Conservation (phyloP, 2,113 vertebrate species). For the Phylloscopus trochilus region DNA sequence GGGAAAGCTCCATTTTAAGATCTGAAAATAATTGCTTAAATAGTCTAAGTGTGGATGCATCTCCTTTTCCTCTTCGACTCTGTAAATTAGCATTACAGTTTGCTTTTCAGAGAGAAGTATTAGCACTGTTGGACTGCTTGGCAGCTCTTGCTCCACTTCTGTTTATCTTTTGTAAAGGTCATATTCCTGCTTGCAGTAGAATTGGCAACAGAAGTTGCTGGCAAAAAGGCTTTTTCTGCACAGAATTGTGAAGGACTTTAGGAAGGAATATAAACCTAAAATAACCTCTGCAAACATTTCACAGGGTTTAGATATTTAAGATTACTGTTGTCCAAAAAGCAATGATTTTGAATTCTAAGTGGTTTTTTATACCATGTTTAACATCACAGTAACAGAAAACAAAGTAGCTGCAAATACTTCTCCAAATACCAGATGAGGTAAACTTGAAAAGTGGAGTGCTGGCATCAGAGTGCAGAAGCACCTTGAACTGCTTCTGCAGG, state of each 20-base stretch:
- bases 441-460: not conserved
- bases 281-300: not conserved
- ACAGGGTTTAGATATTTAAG: not conserved
- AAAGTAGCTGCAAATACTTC: not conserved
- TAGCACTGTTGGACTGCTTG: not conserved
- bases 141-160: not conserved
- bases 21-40: not conserved
- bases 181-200: not conserved
- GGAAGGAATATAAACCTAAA: not conserved
- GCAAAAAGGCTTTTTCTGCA: not conserved
- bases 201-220: not conserved
- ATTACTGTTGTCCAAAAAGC: not conserved
- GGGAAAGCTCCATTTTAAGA: not conserved
- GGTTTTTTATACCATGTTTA: not conserved
- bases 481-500: not conserved
- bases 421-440: not conserved
- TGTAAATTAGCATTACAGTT: not conserved
- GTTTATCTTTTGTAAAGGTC: constrained; percentile 29
- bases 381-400: not conserved
- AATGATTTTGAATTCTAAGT: not conserved
- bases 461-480: not conserved
- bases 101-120: not conserved
- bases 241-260: not conserved
- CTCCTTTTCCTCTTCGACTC: not conserved
- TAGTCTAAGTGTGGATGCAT: not conserved